phyloP scores from a whole-genome alignment of 2,113 vertebrate genomes.

The Dasyprocta punctata region DNA sequence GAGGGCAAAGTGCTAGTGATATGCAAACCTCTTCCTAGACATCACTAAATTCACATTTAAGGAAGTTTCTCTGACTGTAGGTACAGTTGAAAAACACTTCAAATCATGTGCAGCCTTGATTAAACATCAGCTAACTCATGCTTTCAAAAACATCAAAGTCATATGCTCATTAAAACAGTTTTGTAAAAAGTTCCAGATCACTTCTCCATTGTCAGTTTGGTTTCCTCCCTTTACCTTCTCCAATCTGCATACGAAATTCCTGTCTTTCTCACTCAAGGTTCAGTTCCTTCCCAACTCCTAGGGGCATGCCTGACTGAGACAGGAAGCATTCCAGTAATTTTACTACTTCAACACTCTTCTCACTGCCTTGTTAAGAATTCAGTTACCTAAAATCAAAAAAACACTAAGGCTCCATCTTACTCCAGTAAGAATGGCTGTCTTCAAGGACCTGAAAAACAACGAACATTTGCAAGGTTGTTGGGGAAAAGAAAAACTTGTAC shows the following conservation, averaged over 20 bases:
- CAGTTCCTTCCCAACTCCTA: not conserved
- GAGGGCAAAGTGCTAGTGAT: not conserved
- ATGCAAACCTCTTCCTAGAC: conserved; percentile 12
- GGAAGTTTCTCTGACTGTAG: not conserved
- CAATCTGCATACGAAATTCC: not conserved
- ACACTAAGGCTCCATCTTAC: not conserved
- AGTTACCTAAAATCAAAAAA: not conserved
- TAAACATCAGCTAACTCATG: not conserved
- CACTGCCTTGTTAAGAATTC: not conserved
- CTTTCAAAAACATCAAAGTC: conserved; percentile 17
- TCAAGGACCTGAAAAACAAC: not conserved
- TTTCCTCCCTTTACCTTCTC: not conserved
- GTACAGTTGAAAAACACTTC: not conserved
- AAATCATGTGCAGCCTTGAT: not conserved
- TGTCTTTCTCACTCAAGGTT: not conserved
- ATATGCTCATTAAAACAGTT: not conserved
- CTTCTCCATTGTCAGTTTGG: not conserved
- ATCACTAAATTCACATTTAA: not conserved
- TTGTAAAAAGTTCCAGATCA: not conserved
- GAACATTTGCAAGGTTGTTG: not conserved
- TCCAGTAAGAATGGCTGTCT: not conserved
- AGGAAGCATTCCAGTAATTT: not conserved
- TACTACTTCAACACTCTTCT: not conserved
- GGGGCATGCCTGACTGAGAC: not conserved
- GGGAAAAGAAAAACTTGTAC: not conserved